Base-by-base conservation (phyloP, 2,888 invertebrate genomes). In the Tetranychus truncatus region DNA sequence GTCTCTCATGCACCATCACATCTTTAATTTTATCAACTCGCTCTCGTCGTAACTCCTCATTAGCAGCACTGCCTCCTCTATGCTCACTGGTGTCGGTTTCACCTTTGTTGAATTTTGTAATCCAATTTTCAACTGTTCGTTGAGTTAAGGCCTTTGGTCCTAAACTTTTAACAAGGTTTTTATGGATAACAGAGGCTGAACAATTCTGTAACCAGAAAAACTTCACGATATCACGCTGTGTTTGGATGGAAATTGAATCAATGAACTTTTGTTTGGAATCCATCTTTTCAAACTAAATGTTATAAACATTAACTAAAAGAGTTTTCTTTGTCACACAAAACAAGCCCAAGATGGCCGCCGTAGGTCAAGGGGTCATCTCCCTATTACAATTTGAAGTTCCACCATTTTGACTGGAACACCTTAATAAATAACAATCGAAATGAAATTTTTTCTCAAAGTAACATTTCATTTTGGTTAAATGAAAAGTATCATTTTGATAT, bases 141-240 rank as follows among this genome's bases (percentile, higher is more conserved):
- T 4, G 82, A 82, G 76, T 80, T 80, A 72, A 80, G 81, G 76
- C 81, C 80, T 45, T 82, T 77, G 8, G 2, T 4, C 55, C 55
- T 6, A 55, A 55, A 55, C 55, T 55, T 55, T 55, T 15, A 1
- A 55, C 9, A 6, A 55, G 55, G 15, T 15, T 55, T 6, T 55
- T 55, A 6, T 6, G 55, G 7, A 55, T 55, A 9, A 55, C 55
- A 1, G 55, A 55, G 1, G 55, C 9, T 55, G 55, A 55, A 55
- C 55, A 55, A 6, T 15, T 55, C 15, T 55, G 55, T 15, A 55
- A 55, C 55, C 55, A 55, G 11, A 55, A 11, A 15, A 55, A 55
- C 6, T 55, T 55, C 11, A 55, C 15, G 6, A 55, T 55, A 11
- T 55, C 55, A 1, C 55, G 9, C 55, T 55, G 55, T 5, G 55